Base-by-base conservation (phyloP, 2,888 invertebrate genomes). In the Metalampra italica region DNA sequence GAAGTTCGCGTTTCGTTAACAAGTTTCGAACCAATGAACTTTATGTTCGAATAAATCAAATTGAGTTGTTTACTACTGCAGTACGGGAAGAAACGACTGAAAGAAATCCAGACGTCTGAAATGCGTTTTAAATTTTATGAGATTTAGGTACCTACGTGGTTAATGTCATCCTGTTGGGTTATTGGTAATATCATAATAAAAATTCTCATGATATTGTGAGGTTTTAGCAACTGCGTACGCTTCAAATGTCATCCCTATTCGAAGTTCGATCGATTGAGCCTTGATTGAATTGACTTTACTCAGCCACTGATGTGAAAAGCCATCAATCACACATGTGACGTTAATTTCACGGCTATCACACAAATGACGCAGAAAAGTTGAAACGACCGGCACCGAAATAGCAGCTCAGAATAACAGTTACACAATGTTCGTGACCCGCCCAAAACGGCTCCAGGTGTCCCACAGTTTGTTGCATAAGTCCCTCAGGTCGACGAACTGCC, bases 401-500 rank as follows among this genome's bases (percentile, higher is more conserved):
- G 54, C 40, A 57, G 54, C 46, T 36, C 55, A 46, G 52, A 56
- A 58, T 60, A 62, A 60, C 57, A 59, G 58, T 75, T 68, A 64
- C 63, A 58, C 54, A 71, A 72, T 36, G n/a, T 50, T 51, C 66
- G 63, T 63, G 70, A 64, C 68, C 63, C 62, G 61, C 53, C 59
- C 62, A 55, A 54, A 34, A 30, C 15, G 15, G 30, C 60, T 68
- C 77, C 78, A 81, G 82, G 82, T 82, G 81, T 80, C 62, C 63
- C 65, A 64, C 64, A 53, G 60, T 58, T 56, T 54, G 64, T 77
- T 78, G 76, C 77, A 78, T 68, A 76, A 78, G 66, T 47, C 42
- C 13, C 9, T 29, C 36, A 29, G 82, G 80, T 82, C 82, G 62
- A 57, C 64, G 84, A 75, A 81, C 85, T 66, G 53, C 53, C 61